Percentiles rank a stretch among this genome's conserved stretches.
phyloP scores from a whole-genome alignment of 2,113 vertebrate genomes.

The Trogon melanurus region DNA sequence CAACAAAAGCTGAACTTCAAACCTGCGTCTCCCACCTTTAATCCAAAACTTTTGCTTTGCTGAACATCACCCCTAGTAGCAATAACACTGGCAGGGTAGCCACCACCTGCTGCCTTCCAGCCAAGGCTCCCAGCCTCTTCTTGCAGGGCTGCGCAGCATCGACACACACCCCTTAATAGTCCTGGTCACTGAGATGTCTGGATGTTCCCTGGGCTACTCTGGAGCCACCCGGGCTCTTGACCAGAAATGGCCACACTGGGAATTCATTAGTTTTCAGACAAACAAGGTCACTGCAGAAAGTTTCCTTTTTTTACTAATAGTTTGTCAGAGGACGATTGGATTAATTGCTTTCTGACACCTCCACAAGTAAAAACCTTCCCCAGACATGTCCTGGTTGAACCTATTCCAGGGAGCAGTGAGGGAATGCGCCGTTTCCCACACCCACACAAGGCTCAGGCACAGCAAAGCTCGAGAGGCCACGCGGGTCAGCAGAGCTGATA shows the following conservation, averaged over 20 bases:
- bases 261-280: background rate
- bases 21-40: background rate
- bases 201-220: background rate
- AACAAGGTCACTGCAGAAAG: background rate
- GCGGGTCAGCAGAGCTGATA: background rate
- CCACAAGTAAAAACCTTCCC: background rate
- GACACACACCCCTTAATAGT: background rate
- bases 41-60: background rate
- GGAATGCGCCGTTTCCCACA: background rate
- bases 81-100: background rate
- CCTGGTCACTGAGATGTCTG: background rate
- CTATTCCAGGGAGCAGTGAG: background rate
- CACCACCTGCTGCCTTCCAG: background rate
- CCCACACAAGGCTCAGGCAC: background rate
- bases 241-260: background rate
- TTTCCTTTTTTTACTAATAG: background rate
- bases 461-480: fast-evolving
- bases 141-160: background rate
- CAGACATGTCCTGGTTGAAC: background rate
- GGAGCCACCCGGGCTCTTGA: background rate
- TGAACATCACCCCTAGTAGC: background rate
- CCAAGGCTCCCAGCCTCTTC: background rate
- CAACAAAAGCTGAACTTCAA: background rate
- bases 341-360: background rate
- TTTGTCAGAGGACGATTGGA: background rate